phyloP scores from a whole-genome alignment of 92 coral and sea anemone genomes.

The Bergia puertoricense region DNA sequence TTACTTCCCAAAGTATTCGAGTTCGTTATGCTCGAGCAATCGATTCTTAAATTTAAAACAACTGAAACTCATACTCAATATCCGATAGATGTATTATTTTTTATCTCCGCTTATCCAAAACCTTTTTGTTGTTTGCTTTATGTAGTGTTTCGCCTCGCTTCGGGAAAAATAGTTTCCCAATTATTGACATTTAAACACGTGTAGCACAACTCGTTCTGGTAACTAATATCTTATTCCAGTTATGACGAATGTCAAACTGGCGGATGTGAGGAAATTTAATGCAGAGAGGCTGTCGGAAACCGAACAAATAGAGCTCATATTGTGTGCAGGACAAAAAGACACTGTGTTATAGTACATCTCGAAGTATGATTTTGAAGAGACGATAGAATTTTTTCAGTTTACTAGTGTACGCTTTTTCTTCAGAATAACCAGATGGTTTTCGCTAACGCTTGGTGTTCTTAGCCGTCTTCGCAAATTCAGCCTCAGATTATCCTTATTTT shows the following conservation, averaged over 20 bases:
- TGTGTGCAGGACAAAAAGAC: not conserved
- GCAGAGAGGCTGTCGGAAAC: not conserved
- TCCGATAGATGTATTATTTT: not conserved
- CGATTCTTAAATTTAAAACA: not conserved
- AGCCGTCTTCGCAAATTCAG: too few relatives aligned
- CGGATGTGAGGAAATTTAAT: not conserved
- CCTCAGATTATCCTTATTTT: too few relatives aligned
- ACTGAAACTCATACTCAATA: not conserved
- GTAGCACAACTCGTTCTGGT: not conserved
- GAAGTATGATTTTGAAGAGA: not conserved
- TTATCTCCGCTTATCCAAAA: not conserved
- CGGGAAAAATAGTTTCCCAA: not conserved
- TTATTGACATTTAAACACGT: not conserved
- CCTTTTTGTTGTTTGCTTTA: not conserved
- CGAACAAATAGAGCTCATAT: not conserved
- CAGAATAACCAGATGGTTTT: too few relatives aligned
- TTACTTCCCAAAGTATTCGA: not conserved
- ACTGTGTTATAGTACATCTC: too few relatives aligned
- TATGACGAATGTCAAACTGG: not conserved
- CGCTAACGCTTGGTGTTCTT: too few relatives aligned
- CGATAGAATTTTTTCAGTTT: too few relatives aligned
- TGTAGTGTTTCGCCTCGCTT: not conserved
- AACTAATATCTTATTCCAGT: not conserved
- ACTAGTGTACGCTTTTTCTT: not conserved
- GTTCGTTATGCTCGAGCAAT: not conserved